phyloP scores from a whole-genome alignment of 37 sponge, comb jelly and placozoan species.

The Axinella damicornis region DNA sequence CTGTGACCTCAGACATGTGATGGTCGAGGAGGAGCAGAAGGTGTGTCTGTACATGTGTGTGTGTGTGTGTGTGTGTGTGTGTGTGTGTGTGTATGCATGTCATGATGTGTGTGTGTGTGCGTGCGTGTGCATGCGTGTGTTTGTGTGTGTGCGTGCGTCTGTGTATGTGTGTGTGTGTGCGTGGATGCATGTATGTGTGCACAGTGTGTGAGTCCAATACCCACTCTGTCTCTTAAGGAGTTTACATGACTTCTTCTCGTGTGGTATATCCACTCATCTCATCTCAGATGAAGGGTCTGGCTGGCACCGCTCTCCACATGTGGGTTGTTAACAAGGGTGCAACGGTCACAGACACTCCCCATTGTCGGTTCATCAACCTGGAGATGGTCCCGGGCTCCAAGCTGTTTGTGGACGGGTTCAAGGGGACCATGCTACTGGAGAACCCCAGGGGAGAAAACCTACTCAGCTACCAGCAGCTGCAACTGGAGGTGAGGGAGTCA shows the following conservation, averaged over 20 bases:
- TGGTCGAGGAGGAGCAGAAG: slow-evolving; percentile 71
- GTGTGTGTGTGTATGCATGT: not conserved
- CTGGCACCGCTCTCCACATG: slow-evolving; percentile 60
- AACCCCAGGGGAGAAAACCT: slow-evolving; percentile 78
- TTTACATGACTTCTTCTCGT: not conserved
- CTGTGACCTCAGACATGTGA: slow-evolving; percentile 1
- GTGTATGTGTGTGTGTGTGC: not conserved
- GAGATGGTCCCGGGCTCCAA: slow-evolving; percentile 34
- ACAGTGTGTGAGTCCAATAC: no score
- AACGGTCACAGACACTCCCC: not conserved
- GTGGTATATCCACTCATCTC: not conserved
- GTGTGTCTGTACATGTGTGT: slow-evolving; percentile 34
- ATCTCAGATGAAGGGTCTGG: slow-evolving; percentile 85
- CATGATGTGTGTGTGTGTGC: no score
- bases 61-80: not conserved
- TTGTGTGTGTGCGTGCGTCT: not conserved
- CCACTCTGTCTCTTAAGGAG: no score
- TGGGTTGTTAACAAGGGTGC: slow-evolving; percentile 49
- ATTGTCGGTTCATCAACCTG: slow-evolving; percentile 62
- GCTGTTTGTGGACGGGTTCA: slow-evolving; percentile 40
- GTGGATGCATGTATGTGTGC: not conserved
- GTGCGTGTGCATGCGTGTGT: not conserved
- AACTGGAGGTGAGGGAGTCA: slow-evolving; percentile 49
- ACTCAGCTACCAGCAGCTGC: slow-evolving; percentile 42
- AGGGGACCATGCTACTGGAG: slow-evolving; percentile 81